Evolutionary conservation across 2,888 invertebrate genomes (phyloP).

Genomic region (Hydraecia micacea): DNA sequence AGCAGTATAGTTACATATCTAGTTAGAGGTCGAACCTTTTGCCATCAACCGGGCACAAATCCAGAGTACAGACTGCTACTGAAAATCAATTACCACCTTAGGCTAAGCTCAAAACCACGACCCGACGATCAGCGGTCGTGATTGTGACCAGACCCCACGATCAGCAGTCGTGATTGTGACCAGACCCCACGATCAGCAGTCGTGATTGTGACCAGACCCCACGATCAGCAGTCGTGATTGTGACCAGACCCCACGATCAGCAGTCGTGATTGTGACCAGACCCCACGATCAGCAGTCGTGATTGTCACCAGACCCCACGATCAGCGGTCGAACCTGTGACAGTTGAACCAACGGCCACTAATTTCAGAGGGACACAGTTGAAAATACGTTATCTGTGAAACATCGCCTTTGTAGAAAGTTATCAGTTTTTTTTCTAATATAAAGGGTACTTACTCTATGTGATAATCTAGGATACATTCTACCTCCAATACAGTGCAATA

Average conservation of each 20-base stretch:
- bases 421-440: slow-evolving; percentile 1
- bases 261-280: too few species aligned
- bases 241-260: neutral
- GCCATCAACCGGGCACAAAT: neutral
- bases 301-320: too few species aligned
- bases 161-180: too few species aligned
- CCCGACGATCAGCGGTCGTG: neutral
- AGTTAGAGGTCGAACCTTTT: neutral
- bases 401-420: neutral
- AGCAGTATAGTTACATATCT: neutral
- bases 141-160: too few species aligned
- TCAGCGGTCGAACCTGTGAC: neutral
- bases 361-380: slow-evolving; percentile 2
- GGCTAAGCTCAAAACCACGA: neutral
- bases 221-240: neutral
- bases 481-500: slow-evolving; percentile 12
- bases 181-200: too few species aligned
- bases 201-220: too few species aligned
- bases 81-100: neutral
- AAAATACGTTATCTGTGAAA: neutral
- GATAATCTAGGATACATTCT: slow-evolving; percentile 26
- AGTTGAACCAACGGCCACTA: neutral
- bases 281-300: neutral
- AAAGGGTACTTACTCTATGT: slow-evolving; percentile 21
- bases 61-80: neutral